Percentiles rank a stretch among this genome's conserved stretches.
These are phyloP conservation scores for Metalampra italica DNA, from an alignment of 2,888 invertebrate genomes.

Conservation along the genomic window DNA sequence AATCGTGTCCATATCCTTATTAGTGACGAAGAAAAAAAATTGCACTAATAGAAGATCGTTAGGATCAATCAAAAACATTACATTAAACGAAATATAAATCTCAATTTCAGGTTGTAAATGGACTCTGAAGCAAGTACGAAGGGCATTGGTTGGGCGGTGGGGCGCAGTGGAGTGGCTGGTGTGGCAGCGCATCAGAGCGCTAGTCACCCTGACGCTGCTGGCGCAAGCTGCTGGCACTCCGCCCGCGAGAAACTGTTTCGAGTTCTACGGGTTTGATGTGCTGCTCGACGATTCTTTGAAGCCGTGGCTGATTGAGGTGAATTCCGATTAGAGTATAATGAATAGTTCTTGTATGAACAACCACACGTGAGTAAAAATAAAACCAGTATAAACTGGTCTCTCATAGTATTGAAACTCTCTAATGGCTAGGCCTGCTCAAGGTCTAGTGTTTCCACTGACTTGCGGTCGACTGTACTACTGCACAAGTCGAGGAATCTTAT, in stretches of 20 bases:
- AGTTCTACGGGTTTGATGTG: slow-evolving; percentile 95
- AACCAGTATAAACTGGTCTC: too few relatives aligned
- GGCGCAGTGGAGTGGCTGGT: slow-evolving; percentile 88
- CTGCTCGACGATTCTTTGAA: slow-evolving; percentile 89
- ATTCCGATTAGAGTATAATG: not conserved
- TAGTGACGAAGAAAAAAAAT: too few relatives aligned
- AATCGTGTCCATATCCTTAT: too few relatives aligned
- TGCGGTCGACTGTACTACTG: too few relatives aligned
- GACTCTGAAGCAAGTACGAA: slow-evolving; percentile 87
- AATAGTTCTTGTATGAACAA: not conserved
- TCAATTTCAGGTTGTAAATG: slow-evolving; percentile 86
- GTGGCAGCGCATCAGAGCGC: slow-evolving; percentile 87
- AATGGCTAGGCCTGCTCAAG: too few relatives aligned
- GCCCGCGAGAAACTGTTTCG: slow-evolving; percentile 87
- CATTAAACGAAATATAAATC: too few relatives aligned
- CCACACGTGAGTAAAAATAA: too few relatives aligned
- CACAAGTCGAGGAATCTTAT: too few relatives aligned
- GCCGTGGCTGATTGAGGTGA: slow-evolving; percentile 93
- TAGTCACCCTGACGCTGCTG: slow-evolving; percentile 86
- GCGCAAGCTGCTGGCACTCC: slow-evolving; percentile 86
- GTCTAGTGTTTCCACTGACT: too few relatives aligned
- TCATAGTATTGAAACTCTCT: too few relatives aligned
- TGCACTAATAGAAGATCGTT: too few relatives aligned
- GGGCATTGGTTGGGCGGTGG: slow-evolving; percentile 80
- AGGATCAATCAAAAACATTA: too few relatives aligned